Evolutionary conservation across 2,888 invertebrate species (phyloP).

Genomic region (Drosophila putrida): DNA sequence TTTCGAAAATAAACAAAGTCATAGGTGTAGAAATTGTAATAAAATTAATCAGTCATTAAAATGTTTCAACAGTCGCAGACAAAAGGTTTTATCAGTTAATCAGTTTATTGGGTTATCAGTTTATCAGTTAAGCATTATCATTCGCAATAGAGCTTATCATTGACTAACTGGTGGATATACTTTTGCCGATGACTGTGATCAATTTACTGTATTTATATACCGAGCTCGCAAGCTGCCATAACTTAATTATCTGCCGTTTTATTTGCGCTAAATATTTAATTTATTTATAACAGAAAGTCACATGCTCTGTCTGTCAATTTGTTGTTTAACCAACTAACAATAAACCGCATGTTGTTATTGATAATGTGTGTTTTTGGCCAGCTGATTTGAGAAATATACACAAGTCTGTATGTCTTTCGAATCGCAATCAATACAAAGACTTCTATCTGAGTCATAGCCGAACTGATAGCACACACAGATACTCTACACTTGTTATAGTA

Average conservation of each 20-base stretch:
- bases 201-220: conserved; percentile 32
- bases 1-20: conserved; percentile 18
- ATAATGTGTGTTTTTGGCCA: conserved; percentile 7
- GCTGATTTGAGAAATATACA: conserved; percentile 23
- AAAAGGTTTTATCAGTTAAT: conserved; percentile 24
- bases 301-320: conserved; percentile 59
- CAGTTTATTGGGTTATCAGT: conserved; percentile 1
- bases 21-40: conserved; percentile 15
- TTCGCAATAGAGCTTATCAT: conserved; percentile 16
- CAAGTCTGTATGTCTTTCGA: too few species aligned
- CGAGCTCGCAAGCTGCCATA: conserved; percentile 38
- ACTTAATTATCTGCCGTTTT: conserved; percentile 60
- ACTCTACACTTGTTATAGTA: not conserved
- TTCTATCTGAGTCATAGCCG: not conserved
- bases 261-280: conserved; percentile 53
- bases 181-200: conserved; percentile 43
- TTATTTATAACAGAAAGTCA: conserved; percentile 65
- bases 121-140: conserved; percentile 26
- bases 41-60: conserved; percentile 59
- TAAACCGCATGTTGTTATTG: conserved; percentile 21
- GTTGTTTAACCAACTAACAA: conserved; percentile 47
- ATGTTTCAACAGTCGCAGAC: conserved; percentile 26
- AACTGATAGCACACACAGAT: conserved; percentile 3
- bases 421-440: not conserved
- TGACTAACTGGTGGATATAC: conserved; percentile 30